Evolutionary conservation across 1,140 invertebrate species (phyloP), one percentile per base, ranked within the genome.

Genomic region (Drosophila arawakana): DNA sequence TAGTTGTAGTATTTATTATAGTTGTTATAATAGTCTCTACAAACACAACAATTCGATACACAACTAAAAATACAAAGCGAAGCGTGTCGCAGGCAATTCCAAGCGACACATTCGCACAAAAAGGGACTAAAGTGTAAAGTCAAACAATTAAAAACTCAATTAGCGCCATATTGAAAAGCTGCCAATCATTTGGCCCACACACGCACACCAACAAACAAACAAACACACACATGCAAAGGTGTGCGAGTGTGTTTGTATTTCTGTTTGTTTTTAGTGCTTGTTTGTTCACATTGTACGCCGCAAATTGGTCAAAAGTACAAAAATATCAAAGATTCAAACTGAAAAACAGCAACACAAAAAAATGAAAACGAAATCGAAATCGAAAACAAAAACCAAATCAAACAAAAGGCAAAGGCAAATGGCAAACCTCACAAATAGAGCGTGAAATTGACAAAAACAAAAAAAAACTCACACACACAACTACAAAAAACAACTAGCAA

Each of bases 61-160:
- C 34, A 69, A 68, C 46, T 46, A 49, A 52, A 54, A 59, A 63
- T 37, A 61, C 39, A 75, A 63, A 71, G n/a, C 49, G 47, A 76
- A 73, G 69, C 44, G 74, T 68, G 57, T 35, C 55, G 63, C 61
- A 37, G 62, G 65, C 66, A 66, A 61, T 47, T 67, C 35, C 39
- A 74, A 41, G 54, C 57, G 57, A 74, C 68, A 76, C 75, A 67
- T 58, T 59, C 34, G 73, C 44, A 73, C 74, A 73, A 74, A 74
- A 70, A 30, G 25, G 73, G 73, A 59, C 74, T 80, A 76, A 86
- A 83, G 84, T 89, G 84, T 66, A 78, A 89, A 80, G 74, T 84
- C 84, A 81, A 88, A 88, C 84, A 88, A 88, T 88, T 89, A 88
- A 88, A 89, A 89, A 88, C 84, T 89, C 84, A 89, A 88, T 88